Conservation (phyloP, 92 coral and sea anemone species). For the Paramuricea clavata region DNA sequence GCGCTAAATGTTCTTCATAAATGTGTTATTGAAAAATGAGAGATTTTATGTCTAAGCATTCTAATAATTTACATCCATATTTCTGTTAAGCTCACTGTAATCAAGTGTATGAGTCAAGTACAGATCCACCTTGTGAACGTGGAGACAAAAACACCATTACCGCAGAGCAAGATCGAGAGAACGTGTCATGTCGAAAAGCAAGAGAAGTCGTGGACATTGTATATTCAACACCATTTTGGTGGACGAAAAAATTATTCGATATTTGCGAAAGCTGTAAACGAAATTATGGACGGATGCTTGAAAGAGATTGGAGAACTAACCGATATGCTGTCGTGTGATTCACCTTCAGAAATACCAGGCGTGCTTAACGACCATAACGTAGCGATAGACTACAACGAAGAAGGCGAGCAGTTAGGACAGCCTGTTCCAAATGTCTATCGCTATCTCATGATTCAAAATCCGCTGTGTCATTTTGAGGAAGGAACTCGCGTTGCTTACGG, state of each 20-base stretch:
- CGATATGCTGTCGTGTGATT: conserved; percentile 48
- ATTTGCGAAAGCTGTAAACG: conserved; percentile 67
- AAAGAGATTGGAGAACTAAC: conserved; percentile 44
- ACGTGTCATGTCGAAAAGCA: conserved; percentile 60
- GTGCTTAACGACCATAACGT: conserved; percentile 73
- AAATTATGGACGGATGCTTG: conserved; percentile 68
- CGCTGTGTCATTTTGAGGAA: conserved; percentile 25
- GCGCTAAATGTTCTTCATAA: too few species aligned
- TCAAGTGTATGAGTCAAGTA: conserved; percentile 88
- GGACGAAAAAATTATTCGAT: neutral
- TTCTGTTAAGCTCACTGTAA: conserved; percentile 63
- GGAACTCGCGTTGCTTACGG: conserved; percentile 24
- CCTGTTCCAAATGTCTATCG: conserved; percentile 68
- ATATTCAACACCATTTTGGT: conserved; percentile 72
- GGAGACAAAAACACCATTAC: conserved; percentile 68
- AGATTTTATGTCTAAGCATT: too few species aligned
- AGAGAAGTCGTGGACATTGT: conserved; percentile 85
- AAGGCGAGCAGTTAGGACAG: conserved; percentile 59
- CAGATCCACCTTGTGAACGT: conserved; percentile 89
- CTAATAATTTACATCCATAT: conserved; percentile 1
- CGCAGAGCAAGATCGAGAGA: neutral
- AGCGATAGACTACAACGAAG: conserved; percentile 42
- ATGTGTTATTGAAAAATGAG: too few species aligned
- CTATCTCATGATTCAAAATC: conserved; percentile 68
- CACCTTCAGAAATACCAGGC: conserved; percentile 66